Conservation (phyloP, 2,797 vertebrate species). For the Pangasius macronema region DNA sequence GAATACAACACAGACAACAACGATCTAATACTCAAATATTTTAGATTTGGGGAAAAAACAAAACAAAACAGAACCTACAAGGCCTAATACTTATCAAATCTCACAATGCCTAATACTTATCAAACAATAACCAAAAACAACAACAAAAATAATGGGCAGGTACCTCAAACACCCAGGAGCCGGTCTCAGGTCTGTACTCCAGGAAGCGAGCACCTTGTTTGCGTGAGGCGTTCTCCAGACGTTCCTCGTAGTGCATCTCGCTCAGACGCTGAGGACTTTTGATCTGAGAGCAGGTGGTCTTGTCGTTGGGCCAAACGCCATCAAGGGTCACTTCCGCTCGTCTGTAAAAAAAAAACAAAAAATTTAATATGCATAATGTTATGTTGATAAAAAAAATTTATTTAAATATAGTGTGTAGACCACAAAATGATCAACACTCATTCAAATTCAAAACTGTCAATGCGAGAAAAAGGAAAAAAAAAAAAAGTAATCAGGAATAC, state of each 20-base stretch:
- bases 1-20: background rate
- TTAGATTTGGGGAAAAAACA: background rate
- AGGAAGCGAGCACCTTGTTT: conserved; percentile 92
- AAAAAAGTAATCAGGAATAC: background rate
- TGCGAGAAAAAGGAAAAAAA: background rate
- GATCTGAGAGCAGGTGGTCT: conserved; percentile 87
- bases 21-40: background rate
- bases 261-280: conserved; percentile 86
- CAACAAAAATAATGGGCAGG: background rate
- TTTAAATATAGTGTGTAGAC: too few species aligned
- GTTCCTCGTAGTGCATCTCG: conserved; percentile 90
- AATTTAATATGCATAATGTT: too few species aligned
- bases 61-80: background rate
- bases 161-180: conserved; percentile 98
- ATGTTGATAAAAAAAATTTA: too few species aligned
- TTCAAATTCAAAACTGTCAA: background rate
- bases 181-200: conserved; percentile 91
- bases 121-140: background rate
- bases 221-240: conserved; percentile 87
- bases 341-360: conserved; percentile 65
- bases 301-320: conserved; percentile 95
- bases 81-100: background rate
- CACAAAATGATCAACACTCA: background rate
- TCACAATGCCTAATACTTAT: background rate
- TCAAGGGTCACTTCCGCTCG: conserved; percentile 92